These are phyloP conservation scores for Drosophila oshimai DNA, from an alignment of 1,140 invertebrate genomes.

Conservation along the genomic window DNA sequence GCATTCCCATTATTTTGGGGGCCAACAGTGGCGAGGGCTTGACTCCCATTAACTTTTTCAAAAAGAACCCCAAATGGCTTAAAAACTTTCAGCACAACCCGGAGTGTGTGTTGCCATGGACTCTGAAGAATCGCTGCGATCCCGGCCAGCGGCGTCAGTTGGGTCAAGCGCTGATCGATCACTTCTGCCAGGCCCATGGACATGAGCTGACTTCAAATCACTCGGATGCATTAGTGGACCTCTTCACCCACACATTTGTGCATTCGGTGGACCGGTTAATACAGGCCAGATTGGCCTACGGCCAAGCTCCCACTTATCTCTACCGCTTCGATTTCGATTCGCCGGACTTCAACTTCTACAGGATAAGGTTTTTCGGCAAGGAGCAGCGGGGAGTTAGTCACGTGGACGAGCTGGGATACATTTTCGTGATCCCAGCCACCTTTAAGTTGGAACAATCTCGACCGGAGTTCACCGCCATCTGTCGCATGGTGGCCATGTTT, in stretches of 20 bases:
- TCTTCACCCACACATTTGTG: conserved; percentile 57
- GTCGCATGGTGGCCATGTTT: conserved; percentile 83
- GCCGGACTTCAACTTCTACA: conserved; percentile 62
- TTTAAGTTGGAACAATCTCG: conserved; percentile 75
- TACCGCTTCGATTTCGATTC: conserved; percentile 83
- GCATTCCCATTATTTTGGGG: conserved; percentile 61
- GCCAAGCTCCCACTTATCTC: conserved; percentile 76
- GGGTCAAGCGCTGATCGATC: conserved; percentile 27
- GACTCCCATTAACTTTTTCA: not conserved
- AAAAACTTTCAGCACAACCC: conserved; percentile 3
- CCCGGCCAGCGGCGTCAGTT: conserved; percentile 19
- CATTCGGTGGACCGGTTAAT: conserved; percentile 72
- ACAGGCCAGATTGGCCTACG: conserved; percentile 54
- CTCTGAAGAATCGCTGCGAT: conserved; percentile 15
- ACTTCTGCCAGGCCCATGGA: conserved; percentile 17
- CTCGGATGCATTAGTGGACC: not conserved
- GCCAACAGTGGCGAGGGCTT: conserved; percentile 42
- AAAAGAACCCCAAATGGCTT: conserved; percentile 6
- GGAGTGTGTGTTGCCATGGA: conserved; percentile 36
- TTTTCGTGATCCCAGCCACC: conserved; percentile 84
- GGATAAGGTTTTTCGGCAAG: conserved; percentile 41
- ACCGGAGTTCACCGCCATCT: conserved; percentile 70
- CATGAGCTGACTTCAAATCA: not conserved
- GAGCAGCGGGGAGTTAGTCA: conserved; percentile 83
- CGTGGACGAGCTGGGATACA: conserved; percentile 86